Evolutionary conservation across 1,140 invertebrate genomes (phyloP), one percentile per base, ranked within the genome.

Genomic region (Stenopsyche tienmushanensis): DNA sequence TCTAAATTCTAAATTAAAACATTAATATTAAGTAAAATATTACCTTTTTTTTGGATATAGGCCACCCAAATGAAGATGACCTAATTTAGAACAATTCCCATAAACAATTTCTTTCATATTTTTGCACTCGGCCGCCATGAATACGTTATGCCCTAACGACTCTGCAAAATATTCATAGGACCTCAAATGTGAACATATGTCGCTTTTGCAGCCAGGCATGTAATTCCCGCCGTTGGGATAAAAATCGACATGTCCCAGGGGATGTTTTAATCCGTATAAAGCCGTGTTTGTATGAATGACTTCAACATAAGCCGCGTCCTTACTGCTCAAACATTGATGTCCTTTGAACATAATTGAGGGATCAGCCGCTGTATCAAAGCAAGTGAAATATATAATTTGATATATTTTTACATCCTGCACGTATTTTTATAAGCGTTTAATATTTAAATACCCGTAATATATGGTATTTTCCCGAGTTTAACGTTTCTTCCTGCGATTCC

Each of bases 211-310:
- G 8, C 86, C 87, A 5, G 84, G 83, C 71, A 89, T 87, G 1
- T 66, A 45, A 7, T 64, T 67, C 3, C 83, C 84, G 34, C 83
- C 84, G 67, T 87, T 86, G 8, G 83, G 82, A 72, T 82, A 86
- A 71, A 86, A 88, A 71, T 88, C 86, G 18, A 77, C 81, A 72
- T 85, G 76, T 8, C 84, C 84, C 49, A 84, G 64, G 0, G 79
- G 74, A 1, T 76, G 77, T 54, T 70, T 71, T 64, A 83, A 79
- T 13, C 90, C 82, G 79, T 49, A 76, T 80, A 75, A 60, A 26
- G 82, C 83, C 17, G 77, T 82, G 69, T 85, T 83, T 0, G 88
- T 87, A 69, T 90, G 88, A 62, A 90, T 81, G 0, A 85, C 80
- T 72, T 88, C 84, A 0, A 88, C 86, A 65, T 84, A 83, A 7